These are phyloP conservation scores for Tetropium fuscum DNA, from an alignment of 2,888 invertebrate genomes.

Conservation along the genomic window DNA sequence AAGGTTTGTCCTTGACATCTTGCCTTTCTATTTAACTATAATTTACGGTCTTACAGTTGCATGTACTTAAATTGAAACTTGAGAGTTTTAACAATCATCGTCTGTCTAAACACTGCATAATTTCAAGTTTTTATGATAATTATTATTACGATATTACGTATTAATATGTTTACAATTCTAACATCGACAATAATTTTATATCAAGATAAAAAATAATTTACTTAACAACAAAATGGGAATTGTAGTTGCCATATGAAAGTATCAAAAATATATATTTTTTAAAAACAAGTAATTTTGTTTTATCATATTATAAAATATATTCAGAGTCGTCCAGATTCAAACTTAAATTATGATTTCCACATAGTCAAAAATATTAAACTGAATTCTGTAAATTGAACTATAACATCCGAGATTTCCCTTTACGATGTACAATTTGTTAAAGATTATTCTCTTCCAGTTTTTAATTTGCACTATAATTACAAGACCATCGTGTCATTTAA, in stretches of 20 bases:
- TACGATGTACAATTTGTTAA: too few relatives aligned
- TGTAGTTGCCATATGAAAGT: conserved; percentile 66
- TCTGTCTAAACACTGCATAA: conserved; percentile 14
- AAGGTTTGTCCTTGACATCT: too few relatives aligned
- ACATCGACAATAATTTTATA: conserved; percentile 11
- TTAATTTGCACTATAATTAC: too few relatives aligned
- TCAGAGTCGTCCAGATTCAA: too few relatives aligned
- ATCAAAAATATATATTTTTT: conserved; percentile 71
- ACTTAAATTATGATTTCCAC: too few relatives aligned
- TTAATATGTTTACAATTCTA: conserved; percentile 11
- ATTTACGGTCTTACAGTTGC: neutral
- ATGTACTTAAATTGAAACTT: neutral
- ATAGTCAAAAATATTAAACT: too few relatives aligned
- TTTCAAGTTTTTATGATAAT: conserved; percentile 2
- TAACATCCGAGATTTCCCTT: too few relatives aligned
- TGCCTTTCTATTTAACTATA: too few relatives aligned
- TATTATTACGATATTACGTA: too few relatives aligned
- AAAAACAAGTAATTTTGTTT: conserved; percentile 48
- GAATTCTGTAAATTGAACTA: too few relatives aligned
- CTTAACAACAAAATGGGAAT: conserved; percentile 28
- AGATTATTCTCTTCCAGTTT: too few relatives aligned
- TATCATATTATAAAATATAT: conserved; percentile 20
- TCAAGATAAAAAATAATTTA: conserved; percentile 27
- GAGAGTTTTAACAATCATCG: conserved; percentile 3
- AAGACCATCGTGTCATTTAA: too few relatives aligned